Evolutionary conservation across 2,888 invertebrate species (phyloP).

Genomic region (Ormyrus thymus): DNA sequence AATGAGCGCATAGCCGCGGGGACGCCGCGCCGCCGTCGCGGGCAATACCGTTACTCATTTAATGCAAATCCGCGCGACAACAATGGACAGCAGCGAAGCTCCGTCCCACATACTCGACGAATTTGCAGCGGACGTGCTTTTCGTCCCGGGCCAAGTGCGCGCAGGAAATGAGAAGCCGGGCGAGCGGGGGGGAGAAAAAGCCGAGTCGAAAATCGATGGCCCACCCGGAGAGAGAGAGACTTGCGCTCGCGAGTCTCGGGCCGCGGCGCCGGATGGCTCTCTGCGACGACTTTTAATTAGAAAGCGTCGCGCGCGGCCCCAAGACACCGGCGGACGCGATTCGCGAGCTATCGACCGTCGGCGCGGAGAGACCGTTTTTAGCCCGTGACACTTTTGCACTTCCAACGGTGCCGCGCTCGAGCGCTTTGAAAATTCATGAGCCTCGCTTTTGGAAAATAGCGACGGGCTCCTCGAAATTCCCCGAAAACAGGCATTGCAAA

Average conservation of each 20-base stretch:
- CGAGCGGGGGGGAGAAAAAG: background rate
- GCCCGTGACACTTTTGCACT: background rate
- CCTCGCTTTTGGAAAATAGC: no score
- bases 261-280: background rate
- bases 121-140: conserved; percentile 5
- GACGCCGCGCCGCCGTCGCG: background rate
- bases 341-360: background rate
- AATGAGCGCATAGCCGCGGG: background rate
- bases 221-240: conserved; percentile 3
- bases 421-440: background rate
- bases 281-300: conserved; percentile 54
- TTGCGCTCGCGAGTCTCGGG: no score
- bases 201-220: conserved; percentile 52
- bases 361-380: background rate
- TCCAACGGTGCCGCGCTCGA: background rate
- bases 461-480: no score
- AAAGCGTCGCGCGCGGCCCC: conserved; percentile 26
- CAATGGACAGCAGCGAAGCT: conserved; percentile 5
- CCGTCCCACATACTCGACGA: background rate
- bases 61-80: conserved; percentile 19
- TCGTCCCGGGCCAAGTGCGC: background rate
- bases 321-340: no score
- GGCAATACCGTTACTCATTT: conserved; percentile 16
- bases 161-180: conserved; percentile 48
- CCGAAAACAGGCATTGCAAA: no score